These are phyloP conservation scores for Brachionus plicatilis DNA, from an alignment of 1,140 invertebrate genomes.

Conservation along the genomic window DNA sequence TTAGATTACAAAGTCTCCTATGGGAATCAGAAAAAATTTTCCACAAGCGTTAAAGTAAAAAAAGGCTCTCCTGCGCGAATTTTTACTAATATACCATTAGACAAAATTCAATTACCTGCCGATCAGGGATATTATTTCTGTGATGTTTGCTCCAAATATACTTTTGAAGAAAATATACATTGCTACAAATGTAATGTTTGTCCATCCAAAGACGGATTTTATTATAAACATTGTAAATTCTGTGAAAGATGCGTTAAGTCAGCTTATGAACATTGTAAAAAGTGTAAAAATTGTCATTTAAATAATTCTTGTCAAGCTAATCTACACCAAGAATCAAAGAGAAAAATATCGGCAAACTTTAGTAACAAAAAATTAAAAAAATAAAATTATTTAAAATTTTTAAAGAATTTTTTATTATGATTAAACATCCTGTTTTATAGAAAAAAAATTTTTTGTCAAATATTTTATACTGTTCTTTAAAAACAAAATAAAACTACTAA, in stretches of 20 bases:
- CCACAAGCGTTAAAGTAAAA: neutral
- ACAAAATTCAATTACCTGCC: neutral
- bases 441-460: no score
- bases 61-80: slow-evolving; percentile 37
- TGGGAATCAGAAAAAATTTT: slow-evolving; percentile 38
- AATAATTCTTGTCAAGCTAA: neutral
- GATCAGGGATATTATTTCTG: neutral
- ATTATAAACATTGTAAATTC: slow-evolving; percentile 30
- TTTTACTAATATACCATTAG: slow-evolving; percentile 17
- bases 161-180: slow-evolving; percentile 20
- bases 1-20: slow-evolving; percentile 37
- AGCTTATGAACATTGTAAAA: neutral
- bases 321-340: neutral
- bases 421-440: neutral
- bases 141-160: slow-evolving; percentile 29
- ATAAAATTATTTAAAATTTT: neutral
- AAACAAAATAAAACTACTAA: no score
- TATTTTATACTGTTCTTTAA: no score
- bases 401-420: no score
- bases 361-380: slow-evolving; percentile 1
- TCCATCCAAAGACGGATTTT: slow-evolving; percentile 25
- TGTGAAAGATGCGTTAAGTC: slow-evolving; percentile 25
- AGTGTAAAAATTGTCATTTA: slow-evolving; percentile 24
- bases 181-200: slow-evolving; percentile 9
- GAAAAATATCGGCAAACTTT: neutral